Percentiles rank a stretch among this genome's conserved stretches.
These are phyloP conservation scores for Phenganax stokvisi DNA, from an alignment of 92 coral and sea anemone species.

Conservation along the genomic window DNA sequence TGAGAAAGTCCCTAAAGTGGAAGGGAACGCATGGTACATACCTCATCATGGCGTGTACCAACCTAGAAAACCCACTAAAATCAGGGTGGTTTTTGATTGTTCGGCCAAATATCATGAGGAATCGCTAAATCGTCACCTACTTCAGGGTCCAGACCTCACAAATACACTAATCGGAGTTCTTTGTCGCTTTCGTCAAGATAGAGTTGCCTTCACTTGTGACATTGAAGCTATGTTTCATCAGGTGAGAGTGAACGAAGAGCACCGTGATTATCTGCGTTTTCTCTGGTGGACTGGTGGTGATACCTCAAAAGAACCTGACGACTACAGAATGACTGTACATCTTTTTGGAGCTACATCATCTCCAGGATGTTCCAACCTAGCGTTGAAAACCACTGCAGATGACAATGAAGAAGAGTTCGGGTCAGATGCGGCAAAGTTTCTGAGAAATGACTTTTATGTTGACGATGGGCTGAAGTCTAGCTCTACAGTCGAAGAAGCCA, in stretches of 20 bases:
- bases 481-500: neutral
- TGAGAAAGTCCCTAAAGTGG: slow-evolving; percentile 19
- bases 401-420: slow-evolving; percentile 30
- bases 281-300: slow-evolving; percentile 24
- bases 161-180: too few relatives aligned
- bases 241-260: slow-evolving; percentile 30
- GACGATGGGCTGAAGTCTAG: slow-evolving; percentile 11
- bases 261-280: slow-evolving; percentile 16
- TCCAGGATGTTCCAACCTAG: slow-evolving; percentile 41
- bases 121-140: too few relatives aligned
- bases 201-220: slow-evolving; percentile 26
- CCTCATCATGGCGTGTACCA: too few relatives aligned
- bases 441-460: neutral
- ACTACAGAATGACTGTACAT: slow-evolving; percentile 24
- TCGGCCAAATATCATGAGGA: too few relatives aligned
- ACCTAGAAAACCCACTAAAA: too few relatives aligned
- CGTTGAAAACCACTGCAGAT: slow-evolving; percentile 22
- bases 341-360: slow-evolving; percentile 25
- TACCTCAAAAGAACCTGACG: slow-evolving; percentile 12
- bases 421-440: slow-evolving; percentile 12
- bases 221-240: slow-evolving; percentile 36
- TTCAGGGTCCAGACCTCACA: too few relatives aligned
- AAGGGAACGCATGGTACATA: too few relatives aligned
- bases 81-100: too few relatives aligned
- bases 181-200: slow-evolving; percentile 3